Evolutionary conservation across 2,113 vertebrate species (phyloP).

Genomic region (Rhagologus leucostigma): DNA sequence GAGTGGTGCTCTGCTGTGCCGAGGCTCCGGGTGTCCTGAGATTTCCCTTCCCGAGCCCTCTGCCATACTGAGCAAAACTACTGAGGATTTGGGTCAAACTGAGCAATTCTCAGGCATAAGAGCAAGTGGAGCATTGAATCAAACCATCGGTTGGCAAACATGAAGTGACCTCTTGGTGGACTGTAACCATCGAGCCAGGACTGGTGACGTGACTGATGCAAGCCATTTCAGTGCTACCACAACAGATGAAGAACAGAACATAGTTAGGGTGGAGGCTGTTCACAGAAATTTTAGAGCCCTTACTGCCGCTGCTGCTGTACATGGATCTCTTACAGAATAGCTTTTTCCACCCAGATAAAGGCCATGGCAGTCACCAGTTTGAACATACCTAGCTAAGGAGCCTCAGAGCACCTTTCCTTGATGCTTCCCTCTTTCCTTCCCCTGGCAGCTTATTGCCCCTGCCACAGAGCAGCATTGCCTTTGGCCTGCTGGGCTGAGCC

Average conservation of each 20-base stretch:
- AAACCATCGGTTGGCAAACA: background rate
- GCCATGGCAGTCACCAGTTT: background rate
- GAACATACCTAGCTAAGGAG: background rate
- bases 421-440: background rate
- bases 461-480: accelerated
- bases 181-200: background rate
- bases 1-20: background rate
- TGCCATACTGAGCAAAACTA: background rate
- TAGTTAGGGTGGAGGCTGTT: background rate
- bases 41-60: background rate
- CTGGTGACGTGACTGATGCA: background rate
- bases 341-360: background rate
- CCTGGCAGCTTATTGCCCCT: background rate
- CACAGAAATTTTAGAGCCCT: background rate
- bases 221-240: background rate
- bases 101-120: background rate
- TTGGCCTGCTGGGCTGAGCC: background rate
- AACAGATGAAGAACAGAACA: background rate
- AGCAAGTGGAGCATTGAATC: background rate
- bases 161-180: background rate
- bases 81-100: background rate
- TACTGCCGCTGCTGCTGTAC: background rate
- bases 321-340: background rate
- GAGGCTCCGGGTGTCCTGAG: accelerated
- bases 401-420: background rate